phyloP scores from a whole-genome alignment of 2,113 vertebrate species.

The Ondatra zibethicus region DNA sequence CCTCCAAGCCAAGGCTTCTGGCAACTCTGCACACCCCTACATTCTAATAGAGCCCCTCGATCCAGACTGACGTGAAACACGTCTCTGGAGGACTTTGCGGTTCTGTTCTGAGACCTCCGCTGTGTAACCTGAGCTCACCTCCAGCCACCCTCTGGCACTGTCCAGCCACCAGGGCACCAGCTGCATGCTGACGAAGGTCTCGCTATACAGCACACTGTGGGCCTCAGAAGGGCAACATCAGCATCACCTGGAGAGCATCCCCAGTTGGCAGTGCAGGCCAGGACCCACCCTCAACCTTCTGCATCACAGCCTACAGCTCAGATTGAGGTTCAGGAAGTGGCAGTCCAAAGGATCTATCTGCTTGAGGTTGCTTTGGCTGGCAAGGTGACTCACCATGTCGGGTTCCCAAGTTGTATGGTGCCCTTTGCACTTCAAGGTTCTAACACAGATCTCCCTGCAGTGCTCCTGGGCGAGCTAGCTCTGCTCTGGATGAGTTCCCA shows the following conservation, averaged over 20 bases:
- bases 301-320: neutral
- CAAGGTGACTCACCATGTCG: conserved; percentile 64
- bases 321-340: neutral
- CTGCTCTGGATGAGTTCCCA: conserved; percentile 71
- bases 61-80: neutral
- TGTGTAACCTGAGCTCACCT: conserved; percentile 54
- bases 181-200: conserved; percentile 13
- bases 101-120: neutral
- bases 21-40: neutral
- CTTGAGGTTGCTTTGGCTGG: conserved; percentile 56
- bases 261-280: neutral
- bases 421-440: conserved; percentile 51
- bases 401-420: conserved; percentile 68
- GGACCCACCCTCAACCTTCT: neutral
- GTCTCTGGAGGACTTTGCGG: conserved; percentile 42
- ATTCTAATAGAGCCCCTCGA: neutral
- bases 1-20: neutral
- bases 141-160: neutral
- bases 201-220: neutral
- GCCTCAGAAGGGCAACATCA: neutral
- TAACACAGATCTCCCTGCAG: conserved; percentile 61
- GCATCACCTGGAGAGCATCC: neutral
- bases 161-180: conserved; percentile 8
- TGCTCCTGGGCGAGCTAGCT: conserved; percentile 73
- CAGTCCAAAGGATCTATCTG: conserved; percentile 38